A percentile compares a stretch with the other conserved stretches of the same genome.
Evolutionary conservation across 2,113 vertebrate species (phyloP).

Genomic region (Lichenostomus cassidix): DNA sequence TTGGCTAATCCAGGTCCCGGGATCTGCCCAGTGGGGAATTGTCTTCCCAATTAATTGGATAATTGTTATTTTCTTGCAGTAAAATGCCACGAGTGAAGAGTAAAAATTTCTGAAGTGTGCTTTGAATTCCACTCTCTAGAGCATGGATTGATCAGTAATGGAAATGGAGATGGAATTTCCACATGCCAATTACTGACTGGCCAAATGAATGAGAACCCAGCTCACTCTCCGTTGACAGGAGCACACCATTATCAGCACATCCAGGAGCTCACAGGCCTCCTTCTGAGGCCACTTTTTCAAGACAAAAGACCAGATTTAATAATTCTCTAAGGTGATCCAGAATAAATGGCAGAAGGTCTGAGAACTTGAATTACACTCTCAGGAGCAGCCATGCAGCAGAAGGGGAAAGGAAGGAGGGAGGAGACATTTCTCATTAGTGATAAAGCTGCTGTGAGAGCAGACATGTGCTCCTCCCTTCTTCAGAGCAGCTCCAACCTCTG

Average conservation of each 20-base stretch:
- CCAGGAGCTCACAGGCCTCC: neutral
- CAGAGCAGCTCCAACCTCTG: neutral
- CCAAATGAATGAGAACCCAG: neutral
- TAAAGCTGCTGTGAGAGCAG: neutral
- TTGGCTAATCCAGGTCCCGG: too few relatives aligned
- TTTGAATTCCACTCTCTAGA: neutral
- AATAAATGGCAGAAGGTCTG: neutral
- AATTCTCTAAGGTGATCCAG: neutral
- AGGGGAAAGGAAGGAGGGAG: neutral
- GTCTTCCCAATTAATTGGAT: neutral
- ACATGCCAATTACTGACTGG: neutral
- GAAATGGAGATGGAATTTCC: neutral
- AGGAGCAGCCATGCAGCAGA: neutral
- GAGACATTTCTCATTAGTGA: neutral
- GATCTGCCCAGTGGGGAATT: neutral
- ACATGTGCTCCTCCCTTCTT: neutral
- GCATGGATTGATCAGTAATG: neutral
- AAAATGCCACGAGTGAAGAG: neutral
- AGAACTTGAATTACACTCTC: neutral
- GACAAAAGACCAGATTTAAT: neutral
- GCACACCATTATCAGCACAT: neutral
- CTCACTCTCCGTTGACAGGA: rapidly evolving
- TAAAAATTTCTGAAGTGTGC: neutral
- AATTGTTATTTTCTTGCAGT: neutral
- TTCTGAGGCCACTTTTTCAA: neutral